A percentile compares a stretch with the other conserved stretches of the same genome.
Evolutionary conservation across 2,888 invertebrate genomes (phyloP).

Genomic region (Polyploca ridens): DNA sequence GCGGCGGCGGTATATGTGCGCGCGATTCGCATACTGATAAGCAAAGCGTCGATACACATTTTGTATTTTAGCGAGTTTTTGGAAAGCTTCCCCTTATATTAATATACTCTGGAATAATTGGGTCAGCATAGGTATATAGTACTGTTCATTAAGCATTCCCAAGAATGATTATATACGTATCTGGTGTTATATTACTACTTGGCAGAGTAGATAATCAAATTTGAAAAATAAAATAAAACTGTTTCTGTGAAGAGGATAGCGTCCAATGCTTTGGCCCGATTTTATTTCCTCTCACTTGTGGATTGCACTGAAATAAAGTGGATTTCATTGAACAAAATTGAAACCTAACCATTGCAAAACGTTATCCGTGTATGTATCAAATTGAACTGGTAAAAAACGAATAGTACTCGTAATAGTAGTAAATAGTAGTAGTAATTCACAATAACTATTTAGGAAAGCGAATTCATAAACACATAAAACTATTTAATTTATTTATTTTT

Average conservation of each 20-base stretch:
- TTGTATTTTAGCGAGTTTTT: conserved; percentile 6
- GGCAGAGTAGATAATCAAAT: not conserved
- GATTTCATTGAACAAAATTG: not conserved
- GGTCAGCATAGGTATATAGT: not conserved
- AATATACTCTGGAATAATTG: not conserved
- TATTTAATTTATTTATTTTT: not conserved
- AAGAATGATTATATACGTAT: not conserved
- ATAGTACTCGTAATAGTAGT: no score
- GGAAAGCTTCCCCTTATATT: not conserved
- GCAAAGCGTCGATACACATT: conserved; percentile 23
- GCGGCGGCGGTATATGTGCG: conserved; percentile 48
- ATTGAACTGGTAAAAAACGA: not conserved
- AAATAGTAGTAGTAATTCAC: not conserved
- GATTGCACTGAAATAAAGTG: not conserved
- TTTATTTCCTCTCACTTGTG: conserved; percentile 3
- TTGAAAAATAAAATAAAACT: not conserved
- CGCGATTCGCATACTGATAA: conserved; percentile 70
- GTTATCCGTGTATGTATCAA: not conserved
- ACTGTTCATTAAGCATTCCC: not conserved
- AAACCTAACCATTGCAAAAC: not conserved
- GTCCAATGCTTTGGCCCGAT: not conserved
- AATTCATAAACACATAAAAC: not conserved
- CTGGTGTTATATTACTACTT: not conserved
- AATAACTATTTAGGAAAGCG: not conserved
- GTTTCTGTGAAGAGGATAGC: not conserved